Evolutionary conservation across 1,140 invertebrate genomes (phyloP).

Genomic region (Orchestia grillus): DNA sequence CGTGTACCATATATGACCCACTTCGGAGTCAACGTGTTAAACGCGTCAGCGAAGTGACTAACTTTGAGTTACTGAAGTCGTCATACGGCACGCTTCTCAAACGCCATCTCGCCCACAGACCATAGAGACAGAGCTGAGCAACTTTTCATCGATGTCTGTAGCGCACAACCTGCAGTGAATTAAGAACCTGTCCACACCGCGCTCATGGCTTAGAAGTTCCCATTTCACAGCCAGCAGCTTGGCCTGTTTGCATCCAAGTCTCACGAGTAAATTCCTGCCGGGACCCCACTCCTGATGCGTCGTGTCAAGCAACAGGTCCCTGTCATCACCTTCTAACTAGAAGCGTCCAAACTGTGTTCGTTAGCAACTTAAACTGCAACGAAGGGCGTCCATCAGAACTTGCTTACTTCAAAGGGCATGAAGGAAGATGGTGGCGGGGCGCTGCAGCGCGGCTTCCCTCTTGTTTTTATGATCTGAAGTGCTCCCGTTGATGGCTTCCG

Average conservation of each 20-base stretch:
- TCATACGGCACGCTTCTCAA: too few relatives aligned
- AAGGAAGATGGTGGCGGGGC: neutral
- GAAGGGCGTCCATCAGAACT: neutral
- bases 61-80: too few relatives aligned
- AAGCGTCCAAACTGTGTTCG: neutral
- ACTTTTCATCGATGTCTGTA: neutral
- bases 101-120: too few relatives aligned
- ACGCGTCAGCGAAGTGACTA: too few relatives aligned
- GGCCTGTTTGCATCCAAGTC: neutral
- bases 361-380: neutral
- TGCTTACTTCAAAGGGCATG: neutral
- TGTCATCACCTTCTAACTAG: neutral
- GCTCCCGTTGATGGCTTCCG: neutral
- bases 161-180: neutral
- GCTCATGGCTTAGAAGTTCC: neutral
- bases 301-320: neutral
- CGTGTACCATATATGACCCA: too few relatives aligned
- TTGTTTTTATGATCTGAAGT: constrained; percentile 10
- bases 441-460: neutral
- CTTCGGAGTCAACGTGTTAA: too few relatives aligned
- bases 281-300: neutral
- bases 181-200: neutral
- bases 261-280: neutral
- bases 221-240: neutral
- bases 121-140: too few relatives aligned